These are phyloP conservation scores for Capitulum mitella DNA, from an alignment of 2,888 invertebrate species.

Conservation along the genomic window DNA sequence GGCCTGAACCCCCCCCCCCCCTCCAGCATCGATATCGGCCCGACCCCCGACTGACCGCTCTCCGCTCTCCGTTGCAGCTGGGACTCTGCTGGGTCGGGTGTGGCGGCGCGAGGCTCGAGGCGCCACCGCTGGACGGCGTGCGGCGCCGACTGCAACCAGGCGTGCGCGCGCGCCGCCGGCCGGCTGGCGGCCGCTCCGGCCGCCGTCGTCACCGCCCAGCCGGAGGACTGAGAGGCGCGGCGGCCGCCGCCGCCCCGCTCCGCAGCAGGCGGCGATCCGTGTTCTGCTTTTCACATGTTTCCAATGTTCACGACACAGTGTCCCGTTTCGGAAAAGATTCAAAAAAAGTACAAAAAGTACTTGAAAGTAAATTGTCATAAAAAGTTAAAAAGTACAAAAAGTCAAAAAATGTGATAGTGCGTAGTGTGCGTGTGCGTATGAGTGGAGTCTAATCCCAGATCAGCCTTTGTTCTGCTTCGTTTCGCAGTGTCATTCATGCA, in stretches of 20 bases:
- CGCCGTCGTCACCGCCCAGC: neutral
- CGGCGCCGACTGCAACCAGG: slow-evolving; percentile 5
- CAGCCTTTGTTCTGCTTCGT: neutral
- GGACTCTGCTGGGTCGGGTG: neutral
- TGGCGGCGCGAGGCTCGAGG: neutral
- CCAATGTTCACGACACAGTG: neutral
- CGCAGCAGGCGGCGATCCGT: neutral
- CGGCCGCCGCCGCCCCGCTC: neutral
- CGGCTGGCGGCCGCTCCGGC: neutral
- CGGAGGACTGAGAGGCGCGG: neutral
- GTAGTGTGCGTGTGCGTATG: neutral
- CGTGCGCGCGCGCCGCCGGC: neutral
- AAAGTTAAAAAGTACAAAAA: slow-evolving; percentile 25
- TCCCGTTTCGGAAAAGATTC: neutral
- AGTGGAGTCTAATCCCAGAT: neutral
- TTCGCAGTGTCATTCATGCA: neutral
- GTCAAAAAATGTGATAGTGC: slow-evolving; percentile 22
- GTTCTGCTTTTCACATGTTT: slow-evolving; percentile 20
- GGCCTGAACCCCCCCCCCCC: no score
- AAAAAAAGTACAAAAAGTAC: slow-evolving; percentile 16
- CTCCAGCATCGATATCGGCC: no score
- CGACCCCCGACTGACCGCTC: no score
- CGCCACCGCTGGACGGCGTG: slow-evolving; percentile 19
- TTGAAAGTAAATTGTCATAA: slow-evolving; percentile 7
- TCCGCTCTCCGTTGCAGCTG: neutral